A percentile compares a stretch with the other conserved stretches of the same genome.
These are phyloP conservation scores for Anseranas semipalmata DNA, from an alignment of 2,113 vertebrate species.

Conservation along the genomic window DNA sequence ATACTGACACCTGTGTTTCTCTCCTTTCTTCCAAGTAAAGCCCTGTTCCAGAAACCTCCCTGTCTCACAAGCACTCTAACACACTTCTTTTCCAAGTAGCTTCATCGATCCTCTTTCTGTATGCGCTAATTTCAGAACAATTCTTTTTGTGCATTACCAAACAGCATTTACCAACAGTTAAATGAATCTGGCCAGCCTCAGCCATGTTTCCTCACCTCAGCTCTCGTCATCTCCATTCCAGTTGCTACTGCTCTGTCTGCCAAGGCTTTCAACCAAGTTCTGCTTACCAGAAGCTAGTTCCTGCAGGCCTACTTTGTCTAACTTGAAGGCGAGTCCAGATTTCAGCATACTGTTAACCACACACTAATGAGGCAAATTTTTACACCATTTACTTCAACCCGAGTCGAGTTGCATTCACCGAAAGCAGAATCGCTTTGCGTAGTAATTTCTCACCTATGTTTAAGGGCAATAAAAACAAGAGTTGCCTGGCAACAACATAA, in stretches of 20 bases:
- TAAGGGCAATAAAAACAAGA: neutral
- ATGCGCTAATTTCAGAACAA: neutral
- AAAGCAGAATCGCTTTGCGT: neutral
- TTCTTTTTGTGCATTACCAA: too few relatives aligned
- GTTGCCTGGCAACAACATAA: neutral
- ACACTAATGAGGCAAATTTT: fast-evolving
- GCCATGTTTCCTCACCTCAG: fast-evolving
- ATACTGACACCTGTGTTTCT: fast-evolving
- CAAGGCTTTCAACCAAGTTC: neutral
- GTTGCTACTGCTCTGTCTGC: neutral
- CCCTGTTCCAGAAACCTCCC: neutral
- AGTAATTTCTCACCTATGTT: neutral
- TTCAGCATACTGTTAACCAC: neutral
- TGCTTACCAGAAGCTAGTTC: fast-evolving
- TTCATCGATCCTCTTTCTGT: neutral
- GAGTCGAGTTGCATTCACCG: neutral
- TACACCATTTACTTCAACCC: neutral
- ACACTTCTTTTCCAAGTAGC: neutral
- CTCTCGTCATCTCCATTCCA: neutral
- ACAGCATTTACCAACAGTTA: too few relatives aligned
- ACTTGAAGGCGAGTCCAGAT: neutral
- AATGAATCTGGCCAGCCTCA: neutral
- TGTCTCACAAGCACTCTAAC: neutral
- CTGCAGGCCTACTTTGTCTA: neutral
- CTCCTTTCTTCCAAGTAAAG: neutral